A percentile compares a stretch with the other conserved stretches of the same genome.
Conservation (phyloP, 92 coral and sea anemone species). For the Chrysogorgia sp. region DNA sequence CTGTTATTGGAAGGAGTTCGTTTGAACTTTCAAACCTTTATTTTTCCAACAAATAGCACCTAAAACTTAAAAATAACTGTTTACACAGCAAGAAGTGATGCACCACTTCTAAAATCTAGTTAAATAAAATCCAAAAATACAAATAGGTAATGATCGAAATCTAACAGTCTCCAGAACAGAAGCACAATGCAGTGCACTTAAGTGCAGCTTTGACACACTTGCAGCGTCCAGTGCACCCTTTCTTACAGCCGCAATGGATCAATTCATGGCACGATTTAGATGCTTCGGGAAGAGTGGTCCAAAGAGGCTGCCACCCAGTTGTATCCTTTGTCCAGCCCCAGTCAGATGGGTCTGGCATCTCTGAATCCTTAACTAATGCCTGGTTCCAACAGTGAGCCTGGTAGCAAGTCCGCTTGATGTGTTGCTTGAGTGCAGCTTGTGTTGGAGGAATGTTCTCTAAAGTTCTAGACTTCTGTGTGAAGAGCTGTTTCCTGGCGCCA, state of each 20-base stretch:
- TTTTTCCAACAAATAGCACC: background rate
- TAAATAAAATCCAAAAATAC: no score
- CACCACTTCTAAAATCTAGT: background rate
- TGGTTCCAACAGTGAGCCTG: slow-evolving; percentile 22
- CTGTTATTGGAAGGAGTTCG: background rate
- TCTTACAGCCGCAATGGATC: slow-evolving; percentile 39
- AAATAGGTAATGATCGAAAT: no score
- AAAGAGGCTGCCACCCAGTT: slow-evolving; percentile 53
- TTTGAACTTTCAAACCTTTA: background rate
- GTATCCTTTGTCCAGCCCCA: slow-evolving; percentile 50
- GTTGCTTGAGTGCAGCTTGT: slow-evolving; percentile 45
- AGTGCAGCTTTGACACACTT: slow-evolving; percentile 49
- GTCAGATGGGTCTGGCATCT: slow-evolving; percentile 36
- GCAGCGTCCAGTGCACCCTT: no score
- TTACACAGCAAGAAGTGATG: slow-evolving; percentile 1
- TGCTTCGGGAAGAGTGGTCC: slow-evolving; percentile 57
- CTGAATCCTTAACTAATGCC: slow-evolving; percentile 38
- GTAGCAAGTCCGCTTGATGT: slow-evolving; percentile 17
- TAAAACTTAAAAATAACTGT: background rate
- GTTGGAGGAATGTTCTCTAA: no score
- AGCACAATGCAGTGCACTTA: slow-evolving; percentile 48
- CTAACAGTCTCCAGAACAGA: slow-evolving; percentile 59
- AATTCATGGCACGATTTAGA: slow-evolving; percentile 45
- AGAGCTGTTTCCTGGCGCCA: slow-evolving; percentile 35
- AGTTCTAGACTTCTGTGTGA: slow-evolving; percentile 45